Percentiles rank a stretch among this genome's conserved stretches.
Conservation (phyloP, 2,888 invertebrate species). For the Acanthopleura granulata region DNA sequence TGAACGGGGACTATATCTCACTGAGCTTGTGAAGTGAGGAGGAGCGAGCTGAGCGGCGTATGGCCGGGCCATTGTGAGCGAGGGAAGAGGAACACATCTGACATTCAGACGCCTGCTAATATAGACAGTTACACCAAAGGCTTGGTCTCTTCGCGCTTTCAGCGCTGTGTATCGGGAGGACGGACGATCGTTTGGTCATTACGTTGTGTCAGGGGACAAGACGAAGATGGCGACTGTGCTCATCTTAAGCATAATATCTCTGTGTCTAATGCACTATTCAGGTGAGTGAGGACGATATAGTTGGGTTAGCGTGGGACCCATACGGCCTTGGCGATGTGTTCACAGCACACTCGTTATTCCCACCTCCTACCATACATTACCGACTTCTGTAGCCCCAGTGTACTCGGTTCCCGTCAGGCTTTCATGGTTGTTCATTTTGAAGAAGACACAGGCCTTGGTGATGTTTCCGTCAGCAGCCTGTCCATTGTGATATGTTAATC, state of each 20-base stretch:
- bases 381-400: no score
- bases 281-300: neutral
- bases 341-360: no score
- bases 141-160: neutral
- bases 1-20: neutral
- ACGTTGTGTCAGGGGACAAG: neutral
- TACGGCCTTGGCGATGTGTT: no score
- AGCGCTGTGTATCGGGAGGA: neutral
- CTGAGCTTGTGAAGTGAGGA: neutral
- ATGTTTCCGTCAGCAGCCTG: no score
- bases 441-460: no score
- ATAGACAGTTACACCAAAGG: neutral
- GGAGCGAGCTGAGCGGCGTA: neutral
- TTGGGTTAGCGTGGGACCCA: neutral
- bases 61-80: neutral
- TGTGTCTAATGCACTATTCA: neutral
- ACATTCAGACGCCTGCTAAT: no score
- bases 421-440: no score
- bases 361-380: no score
- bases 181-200: neutral
- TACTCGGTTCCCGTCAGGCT: no score
- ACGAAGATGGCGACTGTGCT: slow-evolving; percentile 1
- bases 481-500: no score
- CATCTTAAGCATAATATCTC: neutral
- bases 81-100: no score